These are phyloP conservation scores for Dryobotodes eremita DNA, from an alignment of 2,888 invertebrate genomes.

Conservation along the genomic window DNA sequence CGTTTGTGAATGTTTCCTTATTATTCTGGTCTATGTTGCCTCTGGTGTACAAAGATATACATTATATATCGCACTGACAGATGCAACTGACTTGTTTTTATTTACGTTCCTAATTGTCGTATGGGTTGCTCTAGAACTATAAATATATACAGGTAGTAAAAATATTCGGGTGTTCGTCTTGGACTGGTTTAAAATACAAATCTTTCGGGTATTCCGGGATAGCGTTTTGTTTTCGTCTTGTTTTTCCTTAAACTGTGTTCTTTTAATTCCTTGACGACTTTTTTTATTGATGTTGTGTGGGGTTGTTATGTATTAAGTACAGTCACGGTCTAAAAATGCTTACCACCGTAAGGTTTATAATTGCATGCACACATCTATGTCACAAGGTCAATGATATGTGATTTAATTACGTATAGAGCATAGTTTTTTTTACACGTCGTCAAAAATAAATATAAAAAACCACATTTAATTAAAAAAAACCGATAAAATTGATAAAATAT, in stretches of 20 bases:
- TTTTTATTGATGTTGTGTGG: not conserved
- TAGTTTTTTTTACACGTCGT: not conserved
- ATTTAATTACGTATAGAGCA: not conserved
- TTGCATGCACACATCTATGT: not conserved
- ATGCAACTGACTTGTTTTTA: constrained; percentile 63
- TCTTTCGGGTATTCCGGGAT: not conserved
- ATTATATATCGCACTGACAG: constrained; percentile 69
- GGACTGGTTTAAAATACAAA: constrained; percentile 4
- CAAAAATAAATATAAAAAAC: not conserved
- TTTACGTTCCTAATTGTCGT: constrained; percentile 56
- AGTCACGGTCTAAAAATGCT: not conserved
- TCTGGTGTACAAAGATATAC: constrained; percentile 62
- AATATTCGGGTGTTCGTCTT: constrained; percentile 8
- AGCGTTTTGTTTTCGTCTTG: not conserved
- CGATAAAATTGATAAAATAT: not conserved
- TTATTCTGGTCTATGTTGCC: constrained; percentile 66
- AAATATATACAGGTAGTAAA: constrained; percentile 1
- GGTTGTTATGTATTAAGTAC: not conserved
- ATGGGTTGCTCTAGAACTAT: constrained; percentile 35
- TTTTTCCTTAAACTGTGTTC: not conserved
- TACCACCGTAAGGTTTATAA: too few relatives aligned
- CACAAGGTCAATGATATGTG: not conserved
- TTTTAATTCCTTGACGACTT: not conserved
- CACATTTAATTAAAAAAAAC: too few relatives aligned
- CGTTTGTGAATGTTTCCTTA: constrained; percentile 42